These are phyloP conservation scores for Sarcophilus harrisii DNA, from an alignment of 2,797 vertebrate genomes.

Conservation along the genomic window DNA sequence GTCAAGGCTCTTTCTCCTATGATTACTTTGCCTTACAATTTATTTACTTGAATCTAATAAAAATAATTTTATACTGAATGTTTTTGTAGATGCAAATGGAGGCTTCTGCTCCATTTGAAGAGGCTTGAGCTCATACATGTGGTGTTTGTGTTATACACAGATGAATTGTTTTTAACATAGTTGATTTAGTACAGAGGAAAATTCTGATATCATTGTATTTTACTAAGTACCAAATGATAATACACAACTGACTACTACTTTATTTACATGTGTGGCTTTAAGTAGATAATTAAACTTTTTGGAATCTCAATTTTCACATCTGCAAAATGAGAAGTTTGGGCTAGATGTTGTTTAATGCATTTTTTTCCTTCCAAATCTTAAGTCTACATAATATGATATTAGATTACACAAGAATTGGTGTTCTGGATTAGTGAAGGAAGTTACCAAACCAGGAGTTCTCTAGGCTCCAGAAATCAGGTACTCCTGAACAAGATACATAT, in stretches of 20 bases:
- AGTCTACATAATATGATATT: not conserved
- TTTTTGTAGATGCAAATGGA: not conserved
- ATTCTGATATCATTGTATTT: not conserved
- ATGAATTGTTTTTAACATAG: not conserved
- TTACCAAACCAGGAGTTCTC: not conserved
- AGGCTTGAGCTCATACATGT: accelerated
- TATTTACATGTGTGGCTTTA: not conserved
- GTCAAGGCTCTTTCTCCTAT: not conserved
- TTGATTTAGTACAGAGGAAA: not conserved
- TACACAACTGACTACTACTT: not conserved
- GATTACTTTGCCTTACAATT: not conserved
- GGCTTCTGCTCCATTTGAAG: not conserved
- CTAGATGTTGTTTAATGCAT: not conserved
- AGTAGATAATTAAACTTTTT: not conserved
- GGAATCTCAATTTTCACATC: not conserved
- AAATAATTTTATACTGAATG: not conserved
- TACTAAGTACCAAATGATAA: not conserved
- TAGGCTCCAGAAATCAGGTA: not conserved
- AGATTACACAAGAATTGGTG: not conserved
- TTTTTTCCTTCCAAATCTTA: not conserved
- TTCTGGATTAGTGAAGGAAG: not conserved
- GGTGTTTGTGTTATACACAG: not conserved
- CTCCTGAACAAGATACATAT: not conserved
- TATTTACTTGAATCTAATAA: not conserved
- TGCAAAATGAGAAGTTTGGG: not conserved